phyloP scores from a whole-genome alignment of 1,140 invertebrate species.

The Coptotermes formosanus region DNA sequence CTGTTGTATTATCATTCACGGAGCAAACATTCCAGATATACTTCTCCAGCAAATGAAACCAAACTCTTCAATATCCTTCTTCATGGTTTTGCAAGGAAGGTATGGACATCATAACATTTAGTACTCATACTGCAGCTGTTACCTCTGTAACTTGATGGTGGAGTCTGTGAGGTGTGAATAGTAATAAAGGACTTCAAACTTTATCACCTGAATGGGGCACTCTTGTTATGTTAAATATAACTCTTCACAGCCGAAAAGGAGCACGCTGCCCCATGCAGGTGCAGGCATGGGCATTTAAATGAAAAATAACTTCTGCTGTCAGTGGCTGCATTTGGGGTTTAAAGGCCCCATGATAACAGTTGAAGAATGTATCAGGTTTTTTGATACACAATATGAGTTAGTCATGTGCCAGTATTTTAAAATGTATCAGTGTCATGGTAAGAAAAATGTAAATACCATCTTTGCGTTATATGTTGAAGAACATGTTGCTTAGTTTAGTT shows the following conservation, averaged over 20 bases:
- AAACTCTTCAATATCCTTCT: constrained; percentile 65
- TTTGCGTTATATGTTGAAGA: background rate
- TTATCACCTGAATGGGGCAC: too few relatives aligned
- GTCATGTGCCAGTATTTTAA: background rate
- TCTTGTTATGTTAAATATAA: too few relatives aligned
- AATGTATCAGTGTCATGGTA: background rate
- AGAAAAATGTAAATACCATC: background rate
- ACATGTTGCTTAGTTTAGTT: background rate
- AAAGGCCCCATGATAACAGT: too few relatives aligned
- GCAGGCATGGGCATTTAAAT: too few relatives aligned
- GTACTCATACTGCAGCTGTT: too few relatives aligned
- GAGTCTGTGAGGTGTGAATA: too few relatives aligned
- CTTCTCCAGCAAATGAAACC: constrained; percentile 49
- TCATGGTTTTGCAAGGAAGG: constrained; percentile 60
- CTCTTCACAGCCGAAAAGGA: too few relatives aligned
- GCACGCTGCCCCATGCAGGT: too few relatives aligned
- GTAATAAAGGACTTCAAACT: background rate
- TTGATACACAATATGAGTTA: background rate
- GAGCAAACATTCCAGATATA: constrained; percentile 42
- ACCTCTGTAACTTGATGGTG: too few relatives aligned
- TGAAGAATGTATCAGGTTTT: background rate
- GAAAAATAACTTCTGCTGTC: too few relatives aligned
- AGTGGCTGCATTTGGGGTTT: background rate
- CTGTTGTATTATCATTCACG: constrained; percentile 57
- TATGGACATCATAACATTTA: background rate